phyloP scores from a whole-genome alignment of 2,888 invertebrate species.

The Rotaria magnacalcarata region DNA sequence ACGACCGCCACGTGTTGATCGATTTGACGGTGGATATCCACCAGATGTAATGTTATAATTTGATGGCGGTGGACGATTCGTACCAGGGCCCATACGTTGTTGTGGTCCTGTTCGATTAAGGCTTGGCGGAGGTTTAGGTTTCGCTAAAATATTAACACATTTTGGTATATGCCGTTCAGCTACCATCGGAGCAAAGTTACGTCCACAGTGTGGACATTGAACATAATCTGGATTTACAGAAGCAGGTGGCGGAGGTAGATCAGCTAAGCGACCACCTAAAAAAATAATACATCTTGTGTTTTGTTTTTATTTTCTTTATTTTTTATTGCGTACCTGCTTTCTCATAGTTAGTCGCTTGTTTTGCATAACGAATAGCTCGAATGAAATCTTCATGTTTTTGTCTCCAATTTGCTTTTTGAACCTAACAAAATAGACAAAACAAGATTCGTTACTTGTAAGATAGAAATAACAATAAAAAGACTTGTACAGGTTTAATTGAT shows the following conservation, averaged over 20 bases:
- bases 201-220: slow-evolving; percentile 78
- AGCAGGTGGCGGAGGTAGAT: slow-evolving; percentile 70
- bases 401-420: slow-evolving; percentile 51
- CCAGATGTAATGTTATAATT: background rate
- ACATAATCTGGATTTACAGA: slow-evolving; percentile 83
- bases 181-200: slow-evolving; percentile 73
- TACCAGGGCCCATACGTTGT: background rate
- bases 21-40: background rate
- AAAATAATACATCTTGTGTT: slow-evolving; percentile 63
- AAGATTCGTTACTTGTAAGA: no score
- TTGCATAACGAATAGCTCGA: slow-evolving; percentile 55
- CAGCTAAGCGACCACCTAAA: slow-evolving; percentile 75
- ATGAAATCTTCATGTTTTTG: slow-evolving; percentile 55
- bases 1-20: slow-evolving; percentile 5
- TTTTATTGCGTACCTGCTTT: slow-evolving; percentile 46
- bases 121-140: slow-evolving; percentile 49
- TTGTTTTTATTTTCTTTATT: slow-evolving; percentile 64
- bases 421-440: background rate
- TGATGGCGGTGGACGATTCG: background rate
- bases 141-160: slow-evolving; percentile 69
- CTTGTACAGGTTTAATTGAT: background rate
- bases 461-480: background rate
- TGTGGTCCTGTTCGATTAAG: background rate
- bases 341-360: slow-evolving; percentile 53
- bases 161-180: slow-evolving; percentile 87